Base-by-base conservation (phyloP, 1,140 invertebrate species). In the Ostrea denselamellosa region DNA sequence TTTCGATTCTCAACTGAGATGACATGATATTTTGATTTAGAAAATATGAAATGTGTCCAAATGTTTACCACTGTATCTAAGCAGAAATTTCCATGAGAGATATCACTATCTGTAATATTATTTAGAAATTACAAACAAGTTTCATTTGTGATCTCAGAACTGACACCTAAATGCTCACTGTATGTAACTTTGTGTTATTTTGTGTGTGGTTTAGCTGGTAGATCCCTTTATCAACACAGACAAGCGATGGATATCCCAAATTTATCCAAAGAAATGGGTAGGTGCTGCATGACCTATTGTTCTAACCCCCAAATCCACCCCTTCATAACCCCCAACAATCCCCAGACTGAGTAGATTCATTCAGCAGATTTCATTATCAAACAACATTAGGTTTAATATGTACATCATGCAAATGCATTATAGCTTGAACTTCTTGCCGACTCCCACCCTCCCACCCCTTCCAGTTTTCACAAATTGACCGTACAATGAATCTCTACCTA, bases 141-240 rank as follows among this genome's bases (percentile, higher is more conserved):
- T 25, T 77, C 28, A 77, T 77, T 28, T 77, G 9, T 77, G 25
- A 25, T 34, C 68, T 77, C 68, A 34, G 68, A 25, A 14, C 0
- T 77, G 28, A 34, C 58, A 77, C 68, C 14, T 25, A 10, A 19
- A 19, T 62, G 12, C 14, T 77, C 68, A 77, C 22, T 77, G 25
- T 14, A 28, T 77, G 28, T 77, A 77, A 77, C 68, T 25, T 77
- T 25, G 68, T 34, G 25, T 77, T 77, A 77, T 77, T 77, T 77
- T 77, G 68, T 77, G 68, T 77, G 68, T 77, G 68, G 68, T 77
- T 34, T 77, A 77, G 68, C 68, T 25, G 68, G 25, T 77, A 77
- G 68, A 77, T 25, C 68, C 8, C 4, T 14, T 77, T 77, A 28
- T 77, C 68, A 25, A 77, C 56, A 62, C 56, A 77, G 68, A 77